Evolutionary conservation across 2,888 invertebrate genomes (phyloP).

Genomic region (Thumatha senex): DNA sequence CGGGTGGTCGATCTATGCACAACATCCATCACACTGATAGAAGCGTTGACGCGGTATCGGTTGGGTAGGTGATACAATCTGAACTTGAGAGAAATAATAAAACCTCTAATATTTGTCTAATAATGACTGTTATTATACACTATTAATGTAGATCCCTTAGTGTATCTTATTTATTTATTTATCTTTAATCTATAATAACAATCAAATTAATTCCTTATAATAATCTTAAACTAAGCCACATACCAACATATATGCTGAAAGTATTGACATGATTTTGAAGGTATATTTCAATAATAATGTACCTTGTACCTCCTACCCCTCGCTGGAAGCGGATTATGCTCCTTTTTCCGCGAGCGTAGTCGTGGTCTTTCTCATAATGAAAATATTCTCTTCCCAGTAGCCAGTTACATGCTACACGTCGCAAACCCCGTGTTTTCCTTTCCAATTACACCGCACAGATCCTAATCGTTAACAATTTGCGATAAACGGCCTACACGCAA

Average conservation of each 20-base stretch:
- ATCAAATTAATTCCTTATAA: no score
- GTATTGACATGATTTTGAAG: no score
- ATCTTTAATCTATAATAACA: no score
- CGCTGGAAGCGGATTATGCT: no score
- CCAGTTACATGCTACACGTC: slow-evolving; percentile 11
- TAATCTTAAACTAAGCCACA: no score
- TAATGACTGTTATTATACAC: background rate
- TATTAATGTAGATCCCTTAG: no score
- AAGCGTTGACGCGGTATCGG: slow-evolving; percentile 7
- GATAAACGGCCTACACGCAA: slow-evolving; percentile 6
- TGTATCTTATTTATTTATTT: no score
- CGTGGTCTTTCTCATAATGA: background rate
- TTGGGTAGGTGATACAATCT: background rate
- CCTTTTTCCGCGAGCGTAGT: no score
- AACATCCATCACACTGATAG: slow-evolving; percentile 31
- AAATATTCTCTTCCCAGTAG: background rate
- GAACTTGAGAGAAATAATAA: background rate
- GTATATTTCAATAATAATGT: no score
- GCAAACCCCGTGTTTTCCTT: slow-evolving; percentile 7
- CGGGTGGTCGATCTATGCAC: slow-evolving; percentile 44
- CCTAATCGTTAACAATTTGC: slow-evolving; percentile 8
- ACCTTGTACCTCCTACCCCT: no score
- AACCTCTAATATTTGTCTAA: background rate
- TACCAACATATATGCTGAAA: no score
- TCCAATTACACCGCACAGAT: slow-evolving; percentile 15